These are phyloP conservation scores for Menidia beryllina DNA, from an alignment of 2,113 vertebrate species.

Conservation along the genomic window DNA sequence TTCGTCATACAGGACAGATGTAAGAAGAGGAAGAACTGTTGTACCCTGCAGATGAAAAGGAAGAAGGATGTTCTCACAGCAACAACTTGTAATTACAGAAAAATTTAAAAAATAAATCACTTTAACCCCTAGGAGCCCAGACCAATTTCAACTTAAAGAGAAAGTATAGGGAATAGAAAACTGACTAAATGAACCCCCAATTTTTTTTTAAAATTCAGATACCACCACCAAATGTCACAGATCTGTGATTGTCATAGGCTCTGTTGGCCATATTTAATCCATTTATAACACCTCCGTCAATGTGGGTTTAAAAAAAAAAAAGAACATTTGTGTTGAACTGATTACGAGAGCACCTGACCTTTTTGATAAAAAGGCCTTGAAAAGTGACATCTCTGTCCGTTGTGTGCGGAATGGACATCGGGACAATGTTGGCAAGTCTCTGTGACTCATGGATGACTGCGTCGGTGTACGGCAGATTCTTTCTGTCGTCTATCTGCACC, in stretches of 20 bases:
- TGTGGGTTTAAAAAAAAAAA: not conserved
- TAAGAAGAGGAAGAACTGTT: slow-evolving; percentile 69
- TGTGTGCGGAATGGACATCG: slow-evolving; percentile 57
- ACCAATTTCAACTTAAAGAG: too few species aligned
- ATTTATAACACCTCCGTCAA: too few species aligned
- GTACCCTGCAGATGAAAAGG: slow-evolving; percentile 65
- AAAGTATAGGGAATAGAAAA: too few species aligned
- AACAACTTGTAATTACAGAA: too few species aligned
- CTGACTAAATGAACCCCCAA: too few species aligned
- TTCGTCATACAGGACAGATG: slow-evolving; percentile 76
- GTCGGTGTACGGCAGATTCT: slow-evolving; percentile 74
- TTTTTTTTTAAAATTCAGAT: too few species aligned
- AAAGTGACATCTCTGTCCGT: slow-evolving; percentile 65
- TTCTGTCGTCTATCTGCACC: slow-evolving; percentile 67
- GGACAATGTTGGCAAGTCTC: slow-evolving; percentile 70
- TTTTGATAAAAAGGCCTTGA: slow-evolving; percentile 54
- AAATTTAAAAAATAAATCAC: too few species aligned
- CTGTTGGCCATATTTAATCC: too few species aligned
- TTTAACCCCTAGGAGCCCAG: too few species aligned
- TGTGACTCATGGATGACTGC: slow-evolving; percentile 81
- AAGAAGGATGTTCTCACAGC: too few species aligned
- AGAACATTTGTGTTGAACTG: not conserved
- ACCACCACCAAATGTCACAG: too few species aligned
- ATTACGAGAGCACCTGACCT: slow-evolving; percentile 21
- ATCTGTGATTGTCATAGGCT: too few species aligned